These are phyloP conservation scores for Drosophila cracens DNA, from an alignment of 2,888 invertebrate species.

Conservation along the genomic window DNA sequence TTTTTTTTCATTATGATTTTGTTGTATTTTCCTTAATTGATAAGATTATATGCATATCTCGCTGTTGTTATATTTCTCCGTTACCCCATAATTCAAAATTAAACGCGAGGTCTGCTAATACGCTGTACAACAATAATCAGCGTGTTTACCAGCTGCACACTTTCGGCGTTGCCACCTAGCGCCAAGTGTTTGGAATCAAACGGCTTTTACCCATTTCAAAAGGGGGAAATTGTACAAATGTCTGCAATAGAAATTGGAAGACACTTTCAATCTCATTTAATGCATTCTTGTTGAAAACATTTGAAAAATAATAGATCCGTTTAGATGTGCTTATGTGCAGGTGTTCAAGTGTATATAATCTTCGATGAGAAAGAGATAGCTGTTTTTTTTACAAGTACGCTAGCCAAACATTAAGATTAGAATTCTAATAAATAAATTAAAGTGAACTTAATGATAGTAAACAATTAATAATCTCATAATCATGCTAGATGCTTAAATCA, in stretches of 20 bases:
- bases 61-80: conserved; percentile 24
- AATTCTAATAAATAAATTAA: neutral
- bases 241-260: too few species aligned
- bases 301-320: neutral
- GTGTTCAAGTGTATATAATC: neutral
- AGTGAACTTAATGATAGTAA: neutral
- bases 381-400: neutral
- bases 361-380: neutral
- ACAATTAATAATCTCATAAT: neutral
- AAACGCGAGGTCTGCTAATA: conserved; percentile 36
- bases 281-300: neutral
- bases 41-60: conserved; percentile 59
- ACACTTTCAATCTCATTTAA: neutral
- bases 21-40: conserved; percentile 23
- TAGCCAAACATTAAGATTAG: neutral
- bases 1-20: conserved; percentile 1
- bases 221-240: neutral
- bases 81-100: conserved; percentile 54
- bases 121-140: conserved; percentile 22
- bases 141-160: neutral
- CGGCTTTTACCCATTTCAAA: neutral
- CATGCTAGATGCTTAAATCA: neutral
- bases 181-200: neutral
- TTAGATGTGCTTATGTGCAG: neutral
- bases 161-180: conserved; percentile 41